A percentile compares a stretch with the other conserved stretches of the same genome.
phyloP scores from a whole-genome alignment of 2,113 vertebrate species.

The Rhinogobius similis region DNA sequence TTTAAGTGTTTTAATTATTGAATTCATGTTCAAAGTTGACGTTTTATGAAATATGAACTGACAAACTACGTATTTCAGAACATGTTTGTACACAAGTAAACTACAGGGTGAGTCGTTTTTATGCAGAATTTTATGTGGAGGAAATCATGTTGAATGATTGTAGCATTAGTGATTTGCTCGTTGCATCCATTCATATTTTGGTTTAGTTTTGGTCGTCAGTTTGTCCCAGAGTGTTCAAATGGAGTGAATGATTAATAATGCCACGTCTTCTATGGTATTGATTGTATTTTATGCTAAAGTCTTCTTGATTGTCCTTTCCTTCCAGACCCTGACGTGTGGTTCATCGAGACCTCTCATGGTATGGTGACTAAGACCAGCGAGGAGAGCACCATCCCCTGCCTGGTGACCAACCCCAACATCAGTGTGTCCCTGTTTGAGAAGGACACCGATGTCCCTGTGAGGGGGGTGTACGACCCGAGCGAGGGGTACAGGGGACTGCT shows the following conservation, averaged over 20 bases:
- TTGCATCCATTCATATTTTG: too few species aligned
- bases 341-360: conserved; percentile 77
- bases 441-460: conserved; percentile 74
- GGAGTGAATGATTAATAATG: background rate
- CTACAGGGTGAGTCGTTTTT: too few species aligned
- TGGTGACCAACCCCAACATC: conserved; percentile 87
- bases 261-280: background rate
- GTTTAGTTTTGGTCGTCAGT: background rate
- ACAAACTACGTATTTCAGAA: too few species aligned
- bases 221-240: background rate
- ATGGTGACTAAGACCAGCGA: conserved; percentile 84
- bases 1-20: too few species aligned
- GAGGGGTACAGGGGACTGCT: conserved; percentile 86
- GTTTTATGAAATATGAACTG: too few species aligned
- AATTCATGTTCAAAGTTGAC: too few species aligned
- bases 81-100: too few species aligned
- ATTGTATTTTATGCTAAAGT: background rate
- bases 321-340: conserved; percentile 85
- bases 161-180: too few species aligned
- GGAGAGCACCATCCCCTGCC: conserved; percentile 85
- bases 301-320: background rate
- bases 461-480: conserved; percentile 80
- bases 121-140: too few species aligned
- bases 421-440: conserved; percentile 86
- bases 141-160: too few species aligned